phyloP scores from a whole-genome alignment of 2,113 vertebrate species.

The Myanophis thanlyinensis region DNA sequence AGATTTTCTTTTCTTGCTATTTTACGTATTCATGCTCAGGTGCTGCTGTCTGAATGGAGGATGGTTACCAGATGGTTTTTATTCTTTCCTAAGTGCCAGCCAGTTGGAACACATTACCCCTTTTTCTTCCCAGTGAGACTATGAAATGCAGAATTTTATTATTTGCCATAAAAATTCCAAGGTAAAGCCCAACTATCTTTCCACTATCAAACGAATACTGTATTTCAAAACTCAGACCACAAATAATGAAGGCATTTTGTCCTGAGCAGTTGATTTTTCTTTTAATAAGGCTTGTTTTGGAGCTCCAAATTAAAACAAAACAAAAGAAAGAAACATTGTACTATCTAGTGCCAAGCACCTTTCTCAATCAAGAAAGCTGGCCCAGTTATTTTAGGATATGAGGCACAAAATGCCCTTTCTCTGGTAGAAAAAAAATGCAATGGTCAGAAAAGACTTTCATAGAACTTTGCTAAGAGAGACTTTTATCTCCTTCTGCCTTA shows the following conservation, averaged over 20 bases:
- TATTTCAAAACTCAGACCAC: background rate
- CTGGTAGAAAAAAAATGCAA: background rate
- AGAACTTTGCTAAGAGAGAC: background rate
- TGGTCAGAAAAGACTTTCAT: background rate
- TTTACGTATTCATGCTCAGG: conserved; percentile 18
- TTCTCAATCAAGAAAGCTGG: background rate
- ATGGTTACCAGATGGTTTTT: background rate
- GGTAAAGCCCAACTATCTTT: background rate
- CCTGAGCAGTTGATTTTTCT: background rate
- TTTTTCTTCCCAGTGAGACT: background rate
- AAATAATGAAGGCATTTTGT: background rate
- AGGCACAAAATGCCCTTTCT: background rate
- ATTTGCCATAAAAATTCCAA: background rate
- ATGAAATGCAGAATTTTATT: conserved; percentile 7
- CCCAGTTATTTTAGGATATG: background rate
- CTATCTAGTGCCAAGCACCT: background rate
- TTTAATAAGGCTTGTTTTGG: background rate
- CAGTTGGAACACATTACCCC: background rate
- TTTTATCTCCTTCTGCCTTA: background rate
- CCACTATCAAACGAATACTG: background rate
- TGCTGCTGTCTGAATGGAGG: background rate
- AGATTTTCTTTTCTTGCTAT: background rate
- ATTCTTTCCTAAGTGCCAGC: background rate
- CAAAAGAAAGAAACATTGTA: background rate
- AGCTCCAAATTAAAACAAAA: background rate